Conservation (phyloP, 53 echinoderm and acorn worm genomes). For the Stichopus horrens region DNA sequence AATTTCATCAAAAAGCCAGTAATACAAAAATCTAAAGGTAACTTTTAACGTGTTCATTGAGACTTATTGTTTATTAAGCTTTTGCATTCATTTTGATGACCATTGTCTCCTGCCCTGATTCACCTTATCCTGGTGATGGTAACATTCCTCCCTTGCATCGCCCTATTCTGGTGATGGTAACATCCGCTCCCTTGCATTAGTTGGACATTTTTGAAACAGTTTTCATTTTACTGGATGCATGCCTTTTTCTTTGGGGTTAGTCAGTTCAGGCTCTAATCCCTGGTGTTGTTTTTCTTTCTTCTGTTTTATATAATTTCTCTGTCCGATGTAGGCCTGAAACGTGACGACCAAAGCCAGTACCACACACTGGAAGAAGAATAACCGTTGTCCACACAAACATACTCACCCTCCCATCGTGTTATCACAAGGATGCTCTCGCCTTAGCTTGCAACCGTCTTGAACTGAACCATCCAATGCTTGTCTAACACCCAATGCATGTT, state of each 20-base stretch:
- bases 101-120: no score
- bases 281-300: constrained; percentile 31
- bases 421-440: not conserved
- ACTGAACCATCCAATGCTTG: constrained; percentile 13
- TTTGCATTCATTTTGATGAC: no score
- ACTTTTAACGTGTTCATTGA: no score
- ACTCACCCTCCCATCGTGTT: not conserved
- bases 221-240: not conserved
- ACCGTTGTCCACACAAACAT: not conserved
- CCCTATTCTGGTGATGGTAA: no score
- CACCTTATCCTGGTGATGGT: no score
- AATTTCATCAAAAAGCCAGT: no score
- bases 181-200: no score
- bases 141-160: no score
- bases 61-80: no score
- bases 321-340: constrained; percentile 12
- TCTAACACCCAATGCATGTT: not conserved
- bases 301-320: not conserved
- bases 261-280: not conserved
- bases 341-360: constrained; percentile 38
- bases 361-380: constrained; percentile 33
- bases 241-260: constrained; percentile 20
- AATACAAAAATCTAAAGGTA: no score
- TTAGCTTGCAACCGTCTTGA: not conserved
- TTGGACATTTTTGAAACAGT: no score